Evolutionary conservation across 64 coral and sea anemone species (phyloP).

Genomic region (Actinia equina): DNA sequence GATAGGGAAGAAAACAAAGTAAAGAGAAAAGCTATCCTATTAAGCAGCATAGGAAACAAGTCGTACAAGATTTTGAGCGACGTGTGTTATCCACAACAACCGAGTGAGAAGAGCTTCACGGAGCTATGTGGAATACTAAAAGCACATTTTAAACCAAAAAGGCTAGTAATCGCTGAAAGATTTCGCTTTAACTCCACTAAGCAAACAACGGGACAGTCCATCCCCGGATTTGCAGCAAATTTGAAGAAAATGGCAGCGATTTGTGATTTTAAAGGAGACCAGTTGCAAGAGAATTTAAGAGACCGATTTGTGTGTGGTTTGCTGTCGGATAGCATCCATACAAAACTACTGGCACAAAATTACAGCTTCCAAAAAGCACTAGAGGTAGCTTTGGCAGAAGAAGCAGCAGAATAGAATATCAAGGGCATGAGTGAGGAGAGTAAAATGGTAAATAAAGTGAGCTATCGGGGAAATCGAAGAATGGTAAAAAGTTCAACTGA

Average conservation of each 20-base stretch:
- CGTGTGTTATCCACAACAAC: constrained; percentile 42
- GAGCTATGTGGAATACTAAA: constrained; percentile 41
- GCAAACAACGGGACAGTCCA: constrained; percentile 19
- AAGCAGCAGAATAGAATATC: constrained; percentile 25
- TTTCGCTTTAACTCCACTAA: constrained; percentile 37
- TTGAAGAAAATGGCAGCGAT: constrained; percentile 38
- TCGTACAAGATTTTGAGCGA: constrained; percentile 39
- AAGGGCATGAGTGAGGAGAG: neutral
- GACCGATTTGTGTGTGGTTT: constrained; percentile 48
- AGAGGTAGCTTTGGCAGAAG: constrained; percentile 3
- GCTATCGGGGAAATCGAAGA: neutral
- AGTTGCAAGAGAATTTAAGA: constrained; percentile 30
- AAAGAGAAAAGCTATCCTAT: constrained; percentile 42
- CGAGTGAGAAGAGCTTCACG: constrained; percentile 28
- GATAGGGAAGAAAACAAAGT: neutral
- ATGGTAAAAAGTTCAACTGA: neutral
- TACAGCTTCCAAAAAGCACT: constrained; percentile 21
- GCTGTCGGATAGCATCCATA: neutral
- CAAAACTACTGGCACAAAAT: neutral
- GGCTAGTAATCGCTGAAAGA: constrained; percentile 54
- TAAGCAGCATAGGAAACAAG: constrained; percentile 31
- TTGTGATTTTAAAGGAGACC: constrained; percentile 30
- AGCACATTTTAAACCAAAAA: neutral
- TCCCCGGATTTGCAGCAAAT: constrained; percentile 35
- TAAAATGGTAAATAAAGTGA: neutral